phyloP scores from a whole-genome alignment of 2,797 vertebrate species.

The Loriculus beryllinus region DNA sequence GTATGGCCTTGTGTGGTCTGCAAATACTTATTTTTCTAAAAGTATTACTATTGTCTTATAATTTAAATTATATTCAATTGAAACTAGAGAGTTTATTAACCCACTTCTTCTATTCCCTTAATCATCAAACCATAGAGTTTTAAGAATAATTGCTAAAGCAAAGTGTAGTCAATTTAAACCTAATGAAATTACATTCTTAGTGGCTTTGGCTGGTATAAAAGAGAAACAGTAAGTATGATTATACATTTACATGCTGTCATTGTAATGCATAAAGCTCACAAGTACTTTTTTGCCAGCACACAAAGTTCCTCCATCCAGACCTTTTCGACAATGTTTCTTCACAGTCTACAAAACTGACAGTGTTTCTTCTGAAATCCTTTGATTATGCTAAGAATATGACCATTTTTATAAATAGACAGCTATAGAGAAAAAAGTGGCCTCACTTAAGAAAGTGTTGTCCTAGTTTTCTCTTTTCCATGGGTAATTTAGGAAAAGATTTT shows the following conservation, averaged over 20 bases:
- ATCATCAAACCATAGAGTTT: slow-evolving; percentile 28
- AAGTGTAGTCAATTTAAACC: slow-evolving; percentile 42
- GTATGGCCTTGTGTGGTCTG: background rate
- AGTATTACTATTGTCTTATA: slow-evolving; percentile 5
- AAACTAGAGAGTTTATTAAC: slow-evolving; percentile 25
- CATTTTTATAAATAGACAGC: background rate
- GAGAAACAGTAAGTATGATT: slow-evolving; percentile 4
- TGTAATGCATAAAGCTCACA: slow-evolving; percentile 51
- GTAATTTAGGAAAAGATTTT: background rate
- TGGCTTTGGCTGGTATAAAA: slow-evolving; percentile 26
- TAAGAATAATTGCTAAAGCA: slow-evolving; percentile 37
- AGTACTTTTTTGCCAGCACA: background rate
- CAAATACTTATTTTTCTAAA: slow-evolving; percentile 4
- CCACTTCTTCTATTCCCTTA: background rate
- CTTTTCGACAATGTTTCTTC: background rate
- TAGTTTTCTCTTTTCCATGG: background rate
- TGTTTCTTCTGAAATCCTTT: background rate
- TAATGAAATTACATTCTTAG: slow-evolving; percentile 55
- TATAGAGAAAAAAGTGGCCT: background rate
- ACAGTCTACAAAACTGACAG: background rate
- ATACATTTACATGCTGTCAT: slow-evolving; percentile 14
- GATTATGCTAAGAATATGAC: background rate
- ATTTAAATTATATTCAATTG: slow-evolving; percentile 11
- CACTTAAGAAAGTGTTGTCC: background rate
- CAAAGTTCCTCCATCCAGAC: background rate